These are phyloP conservation scores for Tiphia femorata DNA, from an alignment of 2,888 invertebrate genomes.

Conservation along the genomic window DNA sequence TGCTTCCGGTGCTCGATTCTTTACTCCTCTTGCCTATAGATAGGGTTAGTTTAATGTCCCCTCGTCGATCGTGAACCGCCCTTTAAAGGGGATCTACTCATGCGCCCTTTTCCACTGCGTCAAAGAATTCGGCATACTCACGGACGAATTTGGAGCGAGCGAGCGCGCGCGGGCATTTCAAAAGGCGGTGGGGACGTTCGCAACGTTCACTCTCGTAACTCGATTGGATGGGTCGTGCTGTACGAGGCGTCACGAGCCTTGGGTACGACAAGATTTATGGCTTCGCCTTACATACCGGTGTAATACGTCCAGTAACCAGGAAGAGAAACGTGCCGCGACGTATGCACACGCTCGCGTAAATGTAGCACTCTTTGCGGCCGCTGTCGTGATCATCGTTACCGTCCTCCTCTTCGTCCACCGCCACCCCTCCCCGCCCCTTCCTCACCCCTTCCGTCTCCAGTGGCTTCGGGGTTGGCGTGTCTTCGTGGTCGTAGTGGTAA, in stretches of 20 bases:
- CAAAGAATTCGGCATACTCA: constrained; percentile 15
- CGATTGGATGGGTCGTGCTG: constrained; percentile 32
- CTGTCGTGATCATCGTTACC: background rate
- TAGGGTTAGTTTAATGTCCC: too few relatives aligned
- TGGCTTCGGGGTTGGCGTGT: too few relatives aligned
- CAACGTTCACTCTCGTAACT: constrained; percentile 44
- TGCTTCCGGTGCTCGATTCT: too few relatives aligned
- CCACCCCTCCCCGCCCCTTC: background rate
- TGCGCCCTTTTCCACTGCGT: background rate
- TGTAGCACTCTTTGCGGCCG: background rate
- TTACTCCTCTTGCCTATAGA: too few relatives aligned
- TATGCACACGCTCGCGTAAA: constrained; percentile 21
- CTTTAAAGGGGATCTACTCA: too few relatives aligned
- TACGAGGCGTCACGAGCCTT: constrained; percentile 31
- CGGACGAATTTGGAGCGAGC: constrained; percentile 26
- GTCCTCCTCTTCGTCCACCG: background rate
- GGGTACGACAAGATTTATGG: constrained; percentile 43
- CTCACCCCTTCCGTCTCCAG: background rate
- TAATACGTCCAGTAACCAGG: constrained; percentile 35
- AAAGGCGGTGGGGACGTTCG: constrained; percentile 8
- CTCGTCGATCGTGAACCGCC: too few relatives aligned
- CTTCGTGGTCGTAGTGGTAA: too few relatives aligned
- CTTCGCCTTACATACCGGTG: constrained; percentile 38
- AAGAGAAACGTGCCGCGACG: constrained; percentile 43
- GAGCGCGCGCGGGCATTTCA: constrained; percentile 12